Percentiles rank a stretch among this genome's conserved stretches.
These are phyloP conservation scores for Noctua pronuba DNA, from an alignment of 2,888 invertebrate species.

Conservation along the genomic window DNA sequence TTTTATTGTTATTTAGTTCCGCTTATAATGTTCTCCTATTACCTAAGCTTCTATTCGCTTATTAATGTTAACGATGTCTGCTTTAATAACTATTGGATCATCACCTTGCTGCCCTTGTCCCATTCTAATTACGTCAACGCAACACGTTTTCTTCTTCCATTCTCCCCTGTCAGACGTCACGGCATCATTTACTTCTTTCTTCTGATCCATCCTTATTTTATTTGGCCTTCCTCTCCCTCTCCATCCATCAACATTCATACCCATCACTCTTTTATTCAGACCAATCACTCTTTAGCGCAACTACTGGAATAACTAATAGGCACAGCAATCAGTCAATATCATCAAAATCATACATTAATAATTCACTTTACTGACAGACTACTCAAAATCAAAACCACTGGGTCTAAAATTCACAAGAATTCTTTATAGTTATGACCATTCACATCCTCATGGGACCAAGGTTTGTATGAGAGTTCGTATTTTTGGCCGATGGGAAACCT, in stretches of 20 bases:
- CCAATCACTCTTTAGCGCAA: background rate
- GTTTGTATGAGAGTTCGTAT: background rate
- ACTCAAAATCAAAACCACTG: background rate
- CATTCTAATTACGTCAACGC: background rate
- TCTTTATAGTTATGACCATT: background rate
- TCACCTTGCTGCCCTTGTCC: background rate
- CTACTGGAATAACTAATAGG: background rate
- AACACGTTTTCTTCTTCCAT: background rate
- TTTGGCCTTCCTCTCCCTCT: too few species aligned
- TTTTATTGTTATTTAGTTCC: background rate
- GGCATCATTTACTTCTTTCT: background rate
- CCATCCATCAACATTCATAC: background rate
- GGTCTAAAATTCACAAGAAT: background rate
- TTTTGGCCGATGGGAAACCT: background rate
- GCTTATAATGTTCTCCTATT: background rate
- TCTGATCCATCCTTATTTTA: too few species aligned
- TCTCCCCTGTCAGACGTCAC: background rate
- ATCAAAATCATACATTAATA: background rate
- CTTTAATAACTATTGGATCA: background rate
- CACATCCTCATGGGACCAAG: background rate
- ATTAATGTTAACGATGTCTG: background rate
- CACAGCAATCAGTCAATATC: background rate
- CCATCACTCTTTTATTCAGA: background rate
- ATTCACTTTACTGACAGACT: background rate
- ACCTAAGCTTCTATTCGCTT: background rate